A percentile compares a stretch with the other conserved stretches of the same genome.
Evolutionary conservation across 2,797 vertebrate species (phyloP).

Genomic region (Syngnathus acus): DNA sequence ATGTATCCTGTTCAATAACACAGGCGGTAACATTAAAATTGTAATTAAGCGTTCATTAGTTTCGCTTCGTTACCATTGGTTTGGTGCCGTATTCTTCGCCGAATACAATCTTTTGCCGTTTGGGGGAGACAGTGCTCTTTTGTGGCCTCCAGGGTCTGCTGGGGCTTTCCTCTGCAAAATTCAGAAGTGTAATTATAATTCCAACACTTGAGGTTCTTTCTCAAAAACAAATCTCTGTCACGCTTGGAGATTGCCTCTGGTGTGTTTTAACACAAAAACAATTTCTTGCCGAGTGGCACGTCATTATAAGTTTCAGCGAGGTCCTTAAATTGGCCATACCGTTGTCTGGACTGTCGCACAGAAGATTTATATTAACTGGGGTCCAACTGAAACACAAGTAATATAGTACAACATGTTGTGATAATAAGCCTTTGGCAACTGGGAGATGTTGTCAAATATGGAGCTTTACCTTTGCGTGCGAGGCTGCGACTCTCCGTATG

Average conservation of each 20-base stretch:
- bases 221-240: background rate
- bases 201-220: background rate
- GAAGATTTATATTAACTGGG: conserved; percentile 6
- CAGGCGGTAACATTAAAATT: background rate
- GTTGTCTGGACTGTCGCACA: conserved; percentile 7
- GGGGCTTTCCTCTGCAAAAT: conserved; percentile 32
- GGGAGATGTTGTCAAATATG: background rate
- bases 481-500: background rate
- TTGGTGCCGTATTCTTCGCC: conserved; percentile 5
- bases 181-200: background rate
- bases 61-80: conserved; percentile 34
- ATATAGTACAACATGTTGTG: background rate
- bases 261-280: background rate
- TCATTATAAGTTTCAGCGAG: background rate
- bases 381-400: conserved; percentile 39
- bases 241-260: background rate
- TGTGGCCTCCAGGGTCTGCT: conserved; percentile 51
- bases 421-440: background rate
- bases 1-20: conserved; percentile 34
- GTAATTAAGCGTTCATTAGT: background rate
- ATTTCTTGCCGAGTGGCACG: background rate
- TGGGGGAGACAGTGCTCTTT: background rate
- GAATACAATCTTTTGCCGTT: conserved; percentile 8
- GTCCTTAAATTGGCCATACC: conserved; percentile 26
- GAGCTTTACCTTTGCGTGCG: conserved; percentile 28